phyloP scores from a whole-genome alignment of 1,140 invertebrate species.

The Zaprionus camerounensis region DNA sequence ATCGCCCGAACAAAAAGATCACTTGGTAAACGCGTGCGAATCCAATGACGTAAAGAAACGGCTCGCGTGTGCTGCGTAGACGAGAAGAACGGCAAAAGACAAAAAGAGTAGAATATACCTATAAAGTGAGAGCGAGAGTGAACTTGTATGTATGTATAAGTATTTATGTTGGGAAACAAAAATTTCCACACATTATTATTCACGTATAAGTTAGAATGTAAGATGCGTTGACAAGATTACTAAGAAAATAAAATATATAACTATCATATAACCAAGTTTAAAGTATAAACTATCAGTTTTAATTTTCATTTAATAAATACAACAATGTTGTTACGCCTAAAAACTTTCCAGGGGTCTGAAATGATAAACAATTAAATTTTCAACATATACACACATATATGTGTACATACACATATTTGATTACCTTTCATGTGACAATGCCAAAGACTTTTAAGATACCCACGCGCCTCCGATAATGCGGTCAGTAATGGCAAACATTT shows the following conservation, averaged over 20 bases:
- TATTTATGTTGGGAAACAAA: neutral
- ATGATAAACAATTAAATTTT: neutral
- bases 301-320: no score
- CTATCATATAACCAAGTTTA: neutral
- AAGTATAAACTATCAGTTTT: neutral
- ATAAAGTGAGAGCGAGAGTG: conserved; percentile 9
- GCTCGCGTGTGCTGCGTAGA: conserved; percentile 53
- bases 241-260: neutral
- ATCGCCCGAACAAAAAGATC: conserved; percentile 63
- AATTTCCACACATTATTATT: neutral
- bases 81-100: conserved; percentile 18
- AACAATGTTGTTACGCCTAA: no score
- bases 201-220: neutral
- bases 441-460: neutral
- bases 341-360: neutral
- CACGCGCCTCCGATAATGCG: conserved; percentile 8
- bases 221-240: neutral
- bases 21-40: conserved; percentile 70
- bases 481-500: neutral
- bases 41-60: conserved; percentile 67
- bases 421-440: conserved; percentile 42
- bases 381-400: neutral
- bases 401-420: neutral
- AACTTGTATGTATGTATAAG: neutral
- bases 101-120: conserved; percentile 40